Conservation (phyloP, 2,113 vertebrate species). For the Halcyon malimbica region DNA sequence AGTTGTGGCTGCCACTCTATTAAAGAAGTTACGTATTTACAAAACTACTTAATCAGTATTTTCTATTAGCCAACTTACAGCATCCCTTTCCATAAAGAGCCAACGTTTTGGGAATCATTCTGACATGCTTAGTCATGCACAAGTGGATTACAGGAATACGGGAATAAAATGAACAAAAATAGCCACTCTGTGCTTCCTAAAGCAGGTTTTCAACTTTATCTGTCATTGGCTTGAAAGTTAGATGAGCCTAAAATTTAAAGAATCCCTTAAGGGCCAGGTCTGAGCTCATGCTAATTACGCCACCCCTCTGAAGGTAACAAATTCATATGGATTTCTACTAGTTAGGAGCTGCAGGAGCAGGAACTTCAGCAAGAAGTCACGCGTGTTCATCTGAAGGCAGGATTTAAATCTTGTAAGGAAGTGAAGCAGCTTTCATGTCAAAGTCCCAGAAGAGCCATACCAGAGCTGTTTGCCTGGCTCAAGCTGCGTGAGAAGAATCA, state of each 20-base stretch:
- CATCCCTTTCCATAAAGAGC: neutral
- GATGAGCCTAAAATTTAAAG: neutral
- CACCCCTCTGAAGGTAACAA: neutral
- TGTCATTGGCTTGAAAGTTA: neutral
- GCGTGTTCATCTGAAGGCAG: neutral
- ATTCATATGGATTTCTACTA: neutral
- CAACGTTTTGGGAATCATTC: neutral
- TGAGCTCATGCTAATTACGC: neutral
- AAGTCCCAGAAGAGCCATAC: neutral
- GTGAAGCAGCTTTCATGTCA: neutral
- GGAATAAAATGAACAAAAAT: neutral
- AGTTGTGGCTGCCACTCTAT: neutral
- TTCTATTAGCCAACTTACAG: neutral
- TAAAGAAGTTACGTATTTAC: slow-evolving; percentile 22
- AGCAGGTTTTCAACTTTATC: neutral
- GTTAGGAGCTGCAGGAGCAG: neutral
- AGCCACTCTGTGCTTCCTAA: neutral
- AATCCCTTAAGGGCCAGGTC: neutral
- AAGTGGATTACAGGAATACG: neutral
- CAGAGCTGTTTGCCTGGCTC: neutral
- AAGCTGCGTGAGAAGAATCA: slow-evolving; percentile 26
- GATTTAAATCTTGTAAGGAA: neutral
- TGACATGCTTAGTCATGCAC: neutral
- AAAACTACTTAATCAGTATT: slow-evolving; percentile 43
- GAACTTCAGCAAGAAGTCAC: neutral